Evolutionary conservation across 2,888 invertebrate genomes (phyloP), one percentile per base, ranked within the genome.

Genomic region (Oligia fasciuncula): DNA sequence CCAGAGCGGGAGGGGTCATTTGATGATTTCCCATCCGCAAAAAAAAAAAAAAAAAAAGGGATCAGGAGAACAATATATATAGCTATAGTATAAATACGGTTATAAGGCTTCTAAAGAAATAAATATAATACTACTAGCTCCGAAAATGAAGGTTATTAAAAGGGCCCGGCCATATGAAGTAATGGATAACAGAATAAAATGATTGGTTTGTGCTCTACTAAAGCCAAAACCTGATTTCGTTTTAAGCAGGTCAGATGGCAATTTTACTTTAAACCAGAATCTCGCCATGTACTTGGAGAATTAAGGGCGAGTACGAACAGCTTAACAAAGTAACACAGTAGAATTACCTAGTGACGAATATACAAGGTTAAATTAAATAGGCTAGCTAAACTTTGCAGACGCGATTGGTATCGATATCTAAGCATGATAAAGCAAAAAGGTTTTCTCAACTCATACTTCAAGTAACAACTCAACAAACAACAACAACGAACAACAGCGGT

Each of bases 141-240:
- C 17, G 4, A 57, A 40, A 57, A 65, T 40, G 4, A 80, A 65
- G 46, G 46, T 49, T 40, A 79, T 49, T 65, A 13, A 57, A 73
- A 73, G 35, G 23, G 49, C 40, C 46, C 19, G 6, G 35, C 17
- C 3, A 19, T 51, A 43, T 57, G 4, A 19, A 63, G 43, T 54
- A 71, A 63, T 54, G 54, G 35, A 43, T n/a, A 63, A 2, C 43
- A 66, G 43, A 40, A 51, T 4, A 17, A 57, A 29, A 73, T 80
- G 0, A 29, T 29, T 69, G 63, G 14, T 68, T 75, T 46, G 54
- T 17, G 40, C 29, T 54, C 40, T 62, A 75, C 63, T 57, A 63
- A 40, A 81, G 43, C n/a, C 35, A 69, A 69, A 82, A 70, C 69
- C n/a, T 35, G 82, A 81, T 81, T 54, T 69, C 3, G 9, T 76